These are phyloP conservation scores for Sinotaia quadrata DNA, from an alignment of 2,888 invertebrate genomes.

Conservation along the genomic window DNA sequence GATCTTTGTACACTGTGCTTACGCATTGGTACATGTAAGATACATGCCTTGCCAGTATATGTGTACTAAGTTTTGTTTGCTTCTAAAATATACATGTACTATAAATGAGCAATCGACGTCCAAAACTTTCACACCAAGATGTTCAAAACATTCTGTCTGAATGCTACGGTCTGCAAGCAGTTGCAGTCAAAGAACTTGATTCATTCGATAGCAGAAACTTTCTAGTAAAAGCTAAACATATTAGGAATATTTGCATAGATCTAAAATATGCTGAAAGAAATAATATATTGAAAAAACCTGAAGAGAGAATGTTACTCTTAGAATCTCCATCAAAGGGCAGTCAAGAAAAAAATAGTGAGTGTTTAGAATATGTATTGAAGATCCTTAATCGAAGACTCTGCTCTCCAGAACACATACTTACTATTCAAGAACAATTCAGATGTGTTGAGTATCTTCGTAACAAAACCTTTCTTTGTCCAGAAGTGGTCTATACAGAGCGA, in stretches of 20 bases:
- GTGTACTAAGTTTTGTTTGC: too few species aligned
- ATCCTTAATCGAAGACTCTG: neutral
- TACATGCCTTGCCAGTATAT: too few species aligned
- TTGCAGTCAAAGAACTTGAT: neutral
- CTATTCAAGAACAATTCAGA: neutral
- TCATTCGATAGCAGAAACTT: slow-evolving; percentile 4
- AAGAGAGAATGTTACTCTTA: too few species aligned
- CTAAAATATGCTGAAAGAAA: too few species aligned
- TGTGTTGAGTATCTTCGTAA: neutral
- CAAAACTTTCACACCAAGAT: neutral
- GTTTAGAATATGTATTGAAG: slow-evolving; percentile 7
- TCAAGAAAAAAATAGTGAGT: neutral
- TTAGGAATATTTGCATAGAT: too few species aligned
- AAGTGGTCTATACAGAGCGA: neutral
- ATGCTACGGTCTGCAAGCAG: neutral
- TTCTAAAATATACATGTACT: too few species aligned
- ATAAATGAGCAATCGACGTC: too few species aligned
- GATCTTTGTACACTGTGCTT: too few species aligned
- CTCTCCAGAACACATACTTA: neutral
- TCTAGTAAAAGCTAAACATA: neutral
- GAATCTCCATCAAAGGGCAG: neutral
- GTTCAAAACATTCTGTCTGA: neutral
- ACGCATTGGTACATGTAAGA: too few species aligned
- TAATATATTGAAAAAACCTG: too few species aligned
- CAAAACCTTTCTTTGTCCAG: slow-evolving; percentile 9